Base-by-base conservation (phyloP, 2,113 vertebrate genomes). In the Eolophus roseicapilla region DNA sequence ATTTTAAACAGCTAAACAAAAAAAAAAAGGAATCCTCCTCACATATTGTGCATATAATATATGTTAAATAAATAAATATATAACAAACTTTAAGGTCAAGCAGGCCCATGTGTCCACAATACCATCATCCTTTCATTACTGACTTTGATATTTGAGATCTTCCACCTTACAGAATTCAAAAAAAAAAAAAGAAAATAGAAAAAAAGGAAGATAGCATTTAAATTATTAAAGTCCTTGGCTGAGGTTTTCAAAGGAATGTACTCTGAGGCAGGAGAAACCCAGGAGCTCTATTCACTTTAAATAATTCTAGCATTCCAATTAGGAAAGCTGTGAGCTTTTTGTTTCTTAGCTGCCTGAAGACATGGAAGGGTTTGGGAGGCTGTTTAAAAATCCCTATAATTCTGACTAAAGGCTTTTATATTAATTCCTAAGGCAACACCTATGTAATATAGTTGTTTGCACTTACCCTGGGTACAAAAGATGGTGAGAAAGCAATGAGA, bases 291-390 rank as follows among this genome's bases (percentile, higher is more conserved):
- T 68, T 95, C 47, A 47, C 24, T 93, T 87, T 37, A 95, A 95
- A 80, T 89, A 94, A 88, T 88, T 96, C 69, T 74, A 50, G 52
- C 67, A 78, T 94, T 96, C 96, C 23, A 86, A 53, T 94, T 90
- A 95, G 59, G 35, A 96, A 95, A 88, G 29, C 23, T 74, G 80
- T 18, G 71, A 63, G 57, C 27, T 94, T 97, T 95, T 88, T 80
- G 47, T 74, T 77, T 87, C 53, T 80, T 47, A 69, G 27, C n/a
- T 82, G 71, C 91, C 71, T 92, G 70, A 87, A 94, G 86, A 31
- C 68, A 63, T 44, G 13, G 12, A 81, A 94, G 69, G 71, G 11
- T 86, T 27, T 25, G 9, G 62, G 39, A 93, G 15, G 31, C 21
- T 68, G 82, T 84, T 16, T 9, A 85, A 96, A 95, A 64, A 88